A percentile compares a stretch with the other conserved stretches of the same genome.
These are phyloP conservation scores for Rattus norvegicus DNA, from an alignment of 2,113 vertebrate genomes.

Conservation along the genomic window GRCr8 NC_086035.1:16702001-16702500, in stretches of 20 bases:
- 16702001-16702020: not conserved
- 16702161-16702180: not conserved
- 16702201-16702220: not conserved
- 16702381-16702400: not conserved
- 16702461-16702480: not conserved
- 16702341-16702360: not conserved
- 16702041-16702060: not conserved
- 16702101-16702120: not conserved
- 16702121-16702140: not conserved
- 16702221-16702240: not conserved
- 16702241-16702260: not conserved
- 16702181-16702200: not conserved
- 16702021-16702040: not conserved
- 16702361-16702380: not conserved
- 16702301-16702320: not conserved
- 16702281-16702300: not conserved
- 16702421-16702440: conserved; percentile 26
- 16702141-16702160: not conserved
- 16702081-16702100: not conserved
- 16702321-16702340: not conserved
- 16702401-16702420: not conserved
- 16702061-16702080: not conserved
- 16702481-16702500: not conserved
- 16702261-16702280: not conserved
- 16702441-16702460: not conserved